A percentile compares a stretch with the other conserved stretches of the same genome.
Evolutionary conservation across 1,140 invertebrate species (phyloP).

Genomic region (Melipona quadrifasciata): DNA sequence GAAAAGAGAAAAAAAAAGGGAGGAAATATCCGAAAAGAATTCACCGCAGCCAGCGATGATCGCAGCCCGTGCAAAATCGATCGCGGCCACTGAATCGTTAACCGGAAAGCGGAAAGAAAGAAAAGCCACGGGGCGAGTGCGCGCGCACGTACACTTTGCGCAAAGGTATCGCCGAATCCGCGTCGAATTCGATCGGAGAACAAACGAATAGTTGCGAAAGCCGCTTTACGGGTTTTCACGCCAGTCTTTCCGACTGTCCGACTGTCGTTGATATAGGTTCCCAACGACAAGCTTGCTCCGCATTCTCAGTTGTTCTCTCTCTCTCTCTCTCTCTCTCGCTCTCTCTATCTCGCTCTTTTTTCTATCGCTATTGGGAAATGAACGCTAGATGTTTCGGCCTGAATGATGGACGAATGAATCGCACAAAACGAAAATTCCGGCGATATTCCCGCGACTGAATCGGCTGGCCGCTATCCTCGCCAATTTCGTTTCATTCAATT

Average conservation of each 20-base stretch:
- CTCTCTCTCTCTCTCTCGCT: too few species aligned
- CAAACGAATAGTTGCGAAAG: conserved; percentile 51
- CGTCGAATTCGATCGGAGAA: conserved; percentile 36
- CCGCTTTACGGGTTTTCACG: conserved; percentile 53
- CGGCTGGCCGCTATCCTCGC: background rate
- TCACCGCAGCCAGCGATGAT: background rate
- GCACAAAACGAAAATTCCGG: background rate
- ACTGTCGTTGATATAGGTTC: conserved; percentile 27
- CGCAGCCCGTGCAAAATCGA: conserved; percentile 1
- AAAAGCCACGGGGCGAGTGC: background rate
- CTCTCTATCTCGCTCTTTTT: too few species aligned
- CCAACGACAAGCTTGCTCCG: background rate
- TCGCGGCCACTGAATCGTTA: conserved; percentile 9
- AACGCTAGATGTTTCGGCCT: background rate
- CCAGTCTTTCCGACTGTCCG: conserved; percentile 51
- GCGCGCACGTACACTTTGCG: background rate
- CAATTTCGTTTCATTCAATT: background rate
- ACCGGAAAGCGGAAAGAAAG: conserved; percentile 29
- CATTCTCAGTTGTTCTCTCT: background rate
- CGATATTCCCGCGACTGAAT: background rate
- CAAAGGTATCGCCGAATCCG: conserved; percentile 47
- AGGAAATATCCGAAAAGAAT: conserved; percentile 5
- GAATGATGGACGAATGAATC: background rate
- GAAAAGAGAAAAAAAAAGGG: background rate
- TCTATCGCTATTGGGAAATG: background rate